Evolutionary conservation across 2,113 vertebrate genomes (phyloP).

Genomic region (Parus major): DNA sequence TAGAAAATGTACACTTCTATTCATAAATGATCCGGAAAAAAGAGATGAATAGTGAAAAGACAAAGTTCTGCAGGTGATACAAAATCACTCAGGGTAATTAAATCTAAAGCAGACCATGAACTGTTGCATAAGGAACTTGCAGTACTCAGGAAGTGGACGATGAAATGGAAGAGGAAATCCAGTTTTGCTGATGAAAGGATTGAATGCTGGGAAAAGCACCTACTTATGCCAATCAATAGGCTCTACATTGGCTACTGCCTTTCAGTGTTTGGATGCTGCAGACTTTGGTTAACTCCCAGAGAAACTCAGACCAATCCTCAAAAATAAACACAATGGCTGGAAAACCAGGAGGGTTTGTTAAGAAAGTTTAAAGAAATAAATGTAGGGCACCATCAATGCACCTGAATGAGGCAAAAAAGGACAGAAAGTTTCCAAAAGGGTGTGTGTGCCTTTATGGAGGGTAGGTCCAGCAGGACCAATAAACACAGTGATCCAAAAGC

Average conservation of each 20-base stretch:
- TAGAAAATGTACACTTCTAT: conserved; percentile 32
- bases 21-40: conserved; percentile 58
- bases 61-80: conserved; percentile 28
- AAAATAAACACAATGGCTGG: neutral
- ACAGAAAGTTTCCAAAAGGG: neutral
- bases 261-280: neutral
- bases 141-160: neutral
- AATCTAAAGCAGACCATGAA: conserved; percentile 21
- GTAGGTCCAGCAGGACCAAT: neutral
- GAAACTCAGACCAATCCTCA: neutral
- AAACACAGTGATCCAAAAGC: neutral
- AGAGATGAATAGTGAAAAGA: conserved; percentile 56
- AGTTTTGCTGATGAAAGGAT: neutral
- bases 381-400: neutral
- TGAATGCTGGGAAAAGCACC: neutral
- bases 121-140: neutral
- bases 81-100: conserved; percentile 38
- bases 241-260: neutral
- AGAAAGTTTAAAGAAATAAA: neutral
- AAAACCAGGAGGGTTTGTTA: neutral
- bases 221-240: neutral
- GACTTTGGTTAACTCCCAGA: neutral
- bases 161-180: neutral
- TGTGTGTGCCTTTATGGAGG: fast-evolving
- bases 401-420: neutral